Evolutionary conservation across 2,797 vertebrate genomes (phyloP), one percentile per base, ranked within the genome.

Genomic region (Knipowitschia caucasica): DNA sequence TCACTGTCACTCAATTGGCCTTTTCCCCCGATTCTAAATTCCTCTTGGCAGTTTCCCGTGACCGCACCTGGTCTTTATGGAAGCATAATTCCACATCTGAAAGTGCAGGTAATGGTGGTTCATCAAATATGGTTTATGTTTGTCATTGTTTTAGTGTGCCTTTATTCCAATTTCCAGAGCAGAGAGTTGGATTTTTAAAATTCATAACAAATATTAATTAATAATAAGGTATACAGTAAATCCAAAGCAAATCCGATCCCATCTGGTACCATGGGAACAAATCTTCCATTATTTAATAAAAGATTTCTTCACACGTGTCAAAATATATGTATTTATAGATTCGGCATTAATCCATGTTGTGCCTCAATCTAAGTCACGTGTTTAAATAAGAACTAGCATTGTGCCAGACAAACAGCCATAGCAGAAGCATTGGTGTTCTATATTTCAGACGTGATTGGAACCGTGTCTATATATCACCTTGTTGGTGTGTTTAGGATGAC

Each of bases 21-120:
- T 99, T 99, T 89, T 98, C 95, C 50, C 95, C 95, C 0, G 78
- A 95, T 14, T 87, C 92, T 44, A 87, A 69, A 27, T 85, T 94
- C 77, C 85, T 99, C 4, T 80, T 99, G 52, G 94, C 93, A 0
- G 95, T 98, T 81, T 98, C 96, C 71, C 92, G 96, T 61, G 96
- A 98, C 74, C 92, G 96, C 71, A 96, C 89, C 59, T 98, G 96
- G 97, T 99, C 96, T 4, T 73, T 99, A 21, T 99, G 97, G 96
- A 92, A 77, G 73, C 90, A 84, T 27, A 74, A 85, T 53, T 74
- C 57, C 26, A 42, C 67, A 8, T 77, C 82, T 2, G 75, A 80
- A n/a, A 84, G 84, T 46, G 71, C 86, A 58, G 94, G 95, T 96
- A 82, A 88, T 80, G 21, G 27, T 27, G 17, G 24, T 10, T 6